Percentiles rank a stretch among this genome's conserved stretches.
phyloP scores from a whole-genome alignment of 2,888 invertebrate genomes.

The Callosobruchus maculatus region DNA sequence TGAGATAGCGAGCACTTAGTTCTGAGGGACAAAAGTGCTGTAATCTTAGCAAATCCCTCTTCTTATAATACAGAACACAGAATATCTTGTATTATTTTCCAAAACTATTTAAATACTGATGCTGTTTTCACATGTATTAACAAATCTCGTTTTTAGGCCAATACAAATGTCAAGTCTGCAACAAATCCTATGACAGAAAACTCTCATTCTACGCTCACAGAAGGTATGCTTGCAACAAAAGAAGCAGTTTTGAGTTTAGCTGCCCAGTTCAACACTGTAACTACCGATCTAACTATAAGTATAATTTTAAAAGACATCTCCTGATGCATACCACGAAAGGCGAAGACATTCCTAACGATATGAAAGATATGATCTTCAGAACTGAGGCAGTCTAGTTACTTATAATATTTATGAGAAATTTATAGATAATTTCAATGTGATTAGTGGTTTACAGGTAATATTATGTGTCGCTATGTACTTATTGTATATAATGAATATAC shows the following conservation, averaged over 20 bases:
- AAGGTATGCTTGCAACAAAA: slow-evolving; percentile 33
- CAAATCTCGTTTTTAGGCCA: slow-evolving; percentile 4
- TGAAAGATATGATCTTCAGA: background rate
- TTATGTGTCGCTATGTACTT: background rate
- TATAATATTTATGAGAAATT: background rate
- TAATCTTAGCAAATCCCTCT: no score
- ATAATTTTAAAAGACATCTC: slow-evolving; percentile 1
- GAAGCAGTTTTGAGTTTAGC: slow-evolving; percentile 20
- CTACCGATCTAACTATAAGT: slow-evolving; percentile 2
- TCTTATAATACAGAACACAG: no score
- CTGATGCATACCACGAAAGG: background rate
- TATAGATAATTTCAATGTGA: background rate
- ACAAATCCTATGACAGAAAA: slow-evolving; percentile 34
- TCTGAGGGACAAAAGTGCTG: no score
- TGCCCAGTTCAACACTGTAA: slow-evolving; percentile 60
- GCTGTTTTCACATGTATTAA: background rate
- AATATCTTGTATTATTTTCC: no score
- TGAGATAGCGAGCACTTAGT: no score
- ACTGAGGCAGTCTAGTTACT: background rate
- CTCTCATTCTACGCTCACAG: slow-evolving; percentile 34
- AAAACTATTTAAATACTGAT: no score
- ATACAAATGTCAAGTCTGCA: slow-evolving; percentile 24
- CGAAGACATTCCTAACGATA: background rate
- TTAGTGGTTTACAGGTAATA: background rate
- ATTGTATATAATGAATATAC: background rate